phyloP scores from a whole-genome alignment of 2,888 invertebrate species.

The Alloplasta piceator region DNA sequence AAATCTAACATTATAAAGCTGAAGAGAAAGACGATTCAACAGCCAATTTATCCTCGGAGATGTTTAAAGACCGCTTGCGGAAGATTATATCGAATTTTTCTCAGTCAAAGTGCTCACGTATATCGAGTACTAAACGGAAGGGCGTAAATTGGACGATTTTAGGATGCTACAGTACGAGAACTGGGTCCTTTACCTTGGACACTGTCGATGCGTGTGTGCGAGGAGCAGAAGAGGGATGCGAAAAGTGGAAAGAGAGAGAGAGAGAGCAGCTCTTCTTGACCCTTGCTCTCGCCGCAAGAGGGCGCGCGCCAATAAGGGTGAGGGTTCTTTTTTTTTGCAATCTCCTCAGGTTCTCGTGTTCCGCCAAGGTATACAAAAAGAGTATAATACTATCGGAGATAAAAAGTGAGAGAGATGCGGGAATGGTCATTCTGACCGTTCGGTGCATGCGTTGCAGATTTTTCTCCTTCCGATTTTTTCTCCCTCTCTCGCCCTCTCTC shows the following conservation, averaged over 20 bases:
- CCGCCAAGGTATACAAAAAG: conserved; percentile 63
- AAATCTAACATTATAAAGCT: background rate
- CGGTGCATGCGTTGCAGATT: conserved; percentile 24
- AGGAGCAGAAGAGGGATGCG: conserved; percentile 17
- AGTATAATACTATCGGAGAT: conserved; percentile 2
- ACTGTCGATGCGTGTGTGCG: background rate
- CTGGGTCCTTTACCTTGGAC: background rate
- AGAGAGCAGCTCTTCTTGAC: conserved; percentile 72
- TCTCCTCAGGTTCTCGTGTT: conserved; percentile 27
- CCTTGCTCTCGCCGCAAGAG: conserved; percentile 72
- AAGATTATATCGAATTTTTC: conserved; percentile 57
- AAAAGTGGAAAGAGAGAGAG: conserved; percentile 44
- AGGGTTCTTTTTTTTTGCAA: conserved; percentile 73
- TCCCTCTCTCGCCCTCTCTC: conserved; percentile 60
- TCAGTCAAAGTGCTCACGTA: conserved; percentile 12
- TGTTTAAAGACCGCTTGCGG: conserved; percentile 37
- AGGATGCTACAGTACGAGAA: background rate
- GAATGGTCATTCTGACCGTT: conserved; percentile 25
- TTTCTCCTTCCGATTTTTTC: background rate
- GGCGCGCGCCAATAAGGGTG: conserved; percentile 56
- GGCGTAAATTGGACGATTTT: background rate
- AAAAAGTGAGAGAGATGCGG: conserved; percentile 8
- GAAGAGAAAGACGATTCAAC: conserved; percentile 1
- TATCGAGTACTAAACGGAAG: background rate
- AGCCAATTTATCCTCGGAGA: conserved; percentile 53